Conservation (phyloP, 2,113 vertebrate genomes). For the Labrus mixtus region DNA sequence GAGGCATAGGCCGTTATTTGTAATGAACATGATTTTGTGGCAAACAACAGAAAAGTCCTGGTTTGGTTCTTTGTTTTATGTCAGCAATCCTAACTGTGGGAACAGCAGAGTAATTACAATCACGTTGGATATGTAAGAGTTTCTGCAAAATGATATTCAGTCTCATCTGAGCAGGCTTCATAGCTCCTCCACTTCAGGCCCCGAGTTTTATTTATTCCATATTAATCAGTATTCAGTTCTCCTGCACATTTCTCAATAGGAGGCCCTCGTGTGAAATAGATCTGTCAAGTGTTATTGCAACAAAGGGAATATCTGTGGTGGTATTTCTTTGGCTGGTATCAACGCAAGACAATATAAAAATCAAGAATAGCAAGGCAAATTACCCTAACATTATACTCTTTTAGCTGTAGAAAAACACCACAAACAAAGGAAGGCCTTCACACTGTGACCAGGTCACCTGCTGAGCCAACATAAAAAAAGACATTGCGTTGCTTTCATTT, state of each 20-base stretch:
- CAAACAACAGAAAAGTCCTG: slow-evolving; percentile 79
- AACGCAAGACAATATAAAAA: slow-evolving; percentile 48
- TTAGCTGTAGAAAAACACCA: not conserved
- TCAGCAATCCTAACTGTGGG: slow-evolving; percentile 39
- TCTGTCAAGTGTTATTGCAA: slow-evolving; percentile 74
- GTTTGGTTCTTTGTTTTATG: slow-evolving; percentile 48
- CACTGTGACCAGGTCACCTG: not conserved
- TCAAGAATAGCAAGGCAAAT: slow-evolving; percentile 48
- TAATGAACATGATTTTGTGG: slow-evolving; percentile 71
- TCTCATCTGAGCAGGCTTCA: slow-evolving; percentile 50
- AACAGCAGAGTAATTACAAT: slow-evolving; percentile 70
- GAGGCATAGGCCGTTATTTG: slow-evolving; percentile 61
- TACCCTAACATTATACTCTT: slow-evolving; percentile 17
- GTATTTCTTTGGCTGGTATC: slow-evolving; percentile 53
- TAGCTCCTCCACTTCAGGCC: slow-evolving; percentile 48
- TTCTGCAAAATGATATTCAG: slow-evolving; percentile 54
- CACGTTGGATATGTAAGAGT: slow-evolving; percentile 51
- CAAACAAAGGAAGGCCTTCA: not conserved
- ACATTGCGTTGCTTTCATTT: not conserved
- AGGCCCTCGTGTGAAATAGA: slow-evolving; percentile 72
- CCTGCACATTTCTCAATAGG: slow-evolving; percentile 62
- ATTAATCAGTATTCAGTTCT: slow-evolving; percentile 74
- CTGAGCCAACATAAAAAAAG: slow-evolving; percentile 21
- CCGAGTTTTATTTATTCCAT: slow-evolving; percentile 70
- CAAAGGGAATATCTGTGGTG: slow-evolving; percentile 66